Base-by-base conservation (phyloP, 2,888 invertebrate genomes). In the Drosophila basisetae region DNA sequence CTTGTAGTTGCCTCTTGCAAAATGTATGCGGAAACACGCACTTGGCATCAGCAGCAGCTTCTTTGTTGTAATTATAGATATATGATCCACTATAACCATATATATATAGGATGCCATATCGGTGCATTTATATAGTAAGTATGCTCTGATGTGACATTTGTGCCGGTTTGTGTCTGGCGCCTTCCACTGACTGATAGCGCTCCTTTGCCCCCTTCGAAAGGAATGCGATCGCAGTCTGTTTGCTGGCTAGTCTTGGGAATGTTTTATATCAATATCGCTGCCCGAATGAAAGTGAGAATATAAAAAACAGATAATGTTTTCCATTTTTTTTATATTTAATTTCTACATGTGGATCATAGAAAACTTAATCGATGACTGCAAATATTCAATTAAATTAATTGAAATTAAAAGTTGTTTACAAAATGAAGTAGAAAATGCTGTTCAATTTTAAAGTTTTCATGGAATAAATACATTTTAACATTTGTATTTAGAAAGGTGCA, bases 91-190 rank as follows among this genome's bases (percentile, higher is more conserved):
- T 58, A 13, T 28, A 39, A 47, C 61, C 35, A 58, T n/a, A 41
- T 25, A 58, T 18, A 52, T 39, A 53, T 59, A 39, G 55, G 18
- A 28, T 43, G 78, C 31, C 87, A 77, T 85, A 85, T 85, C 90
- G 83, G 68, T 72, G 67, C 31, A 16, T 30, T 30, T 30, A 30
- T 41, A 39, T 39, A 58, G 69, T 64, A 60, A 25, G 25, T 52
- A 54, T 64, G n/a, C 55, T 28, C 55, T 56, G 33, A 16, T 64
- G 54, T 62, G 84, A 62, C 66, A 76, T 80, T 68, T 85, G 85
- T 85, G 85, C 89, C 90, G 85, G 89, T 80, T 85, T 85, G 89
- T 85, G 85, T 88, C 85, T 85, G 85, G 90, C 89, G 78, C 85
- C 70, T 60, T 28, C 73, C 28, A 39, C 47, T 25, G 16, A 25